Base-by-base conservation (phyloP, 2,888 invertebrate species). In the Clepsis dumicolana region DNA sequence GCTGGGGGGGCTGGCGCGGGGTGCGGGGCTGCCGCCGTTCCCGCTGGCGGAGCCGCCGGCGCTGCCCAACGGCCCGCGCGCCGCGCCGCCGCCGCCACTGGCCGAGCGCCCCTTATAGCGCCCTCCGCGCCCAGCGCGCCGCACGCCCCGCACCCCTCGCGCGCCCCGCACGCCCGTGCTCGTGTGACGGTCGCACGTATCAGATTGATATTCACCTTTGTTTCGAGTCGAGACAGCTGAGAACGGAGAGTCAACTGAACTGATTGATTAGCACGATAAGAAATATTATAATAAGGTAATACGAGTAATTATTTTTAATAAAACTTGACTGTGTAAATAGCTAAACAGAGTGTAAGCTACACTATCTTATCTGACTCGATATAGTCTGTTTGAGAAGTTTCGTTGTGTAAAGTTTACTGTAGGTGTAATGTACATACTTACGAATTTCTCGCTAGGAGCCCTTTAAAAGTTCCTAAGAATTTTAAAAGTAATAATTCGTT, bases 1-100 rank as follows among this genome's bases (percentile, higher is more conserved):
- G 29, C 62, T 63, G 24, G 18, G 38, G n/a, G 21, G 78, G 77
- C 10, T n/a, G 75, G 80, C 24, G 80, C 79, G n/a, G 78, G 81
- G 18, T 79, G 80, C n/a, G 72, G 82, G 41, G 76, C 69, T 44
- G 32, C 72, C 41, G 69, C 71, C 73, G 61, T 73, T 72, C 73
- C 59, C 52, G 16, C 64, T 52, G 54, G 54, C 25, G 24, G 64
- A 41, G 61, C 59, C 24, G 61, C 70, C 50, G 38, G 21, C 27
- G 61, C 65, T 48, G 61, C 67, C 56, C 70, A 71, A 38, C 69
- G 70, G 72, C 16, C 72, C 56, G 62, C 59, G 29, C 21, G 67
- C 14, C 69, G 69, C n/a, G 41, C 66, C 38, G 71, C 64, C 21
- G 62, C 64, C 32, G 70, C 66, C 21, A 54, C 68, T 8, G 57